A percentile compares a stretch with the other conserved stretches of the same genome.
Conservation (phyloP, 1,140 invertebrate genomes). For the Aricia agestis region DNA sequence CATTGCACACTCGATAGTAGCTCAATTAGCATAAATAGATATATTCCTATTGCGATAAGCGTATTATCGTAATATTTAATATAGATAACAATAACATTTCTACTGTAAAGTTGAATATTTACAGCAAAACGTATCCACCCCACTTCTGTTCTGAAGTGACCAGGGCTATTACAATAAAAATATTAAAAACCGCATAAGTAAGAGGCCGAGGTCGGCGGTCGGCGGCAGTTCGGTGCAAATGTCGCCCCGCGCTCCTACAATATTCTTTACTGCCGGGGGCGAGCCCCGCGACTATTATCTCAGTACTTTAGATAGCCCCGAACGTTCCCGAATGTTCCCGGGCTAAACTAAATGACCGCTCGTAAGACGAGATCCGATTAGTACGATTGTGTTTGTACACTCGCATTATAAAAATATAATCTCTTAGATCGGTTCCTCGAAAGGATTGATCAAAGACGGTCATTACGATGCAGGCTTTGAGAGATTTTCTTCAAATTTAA, state of each 20-base stretch:
- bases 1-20: too few relatives aligned
- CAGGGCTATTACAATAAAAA: constrained; percentile 71
- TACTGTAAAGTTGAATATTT: background rate
- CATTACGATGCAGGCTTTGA: constrained; percentile 50
- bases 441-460: constrained; percentile 64
- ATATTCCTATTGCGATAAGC: too few relatives aligned
- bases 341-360: constrained; percentile 65
- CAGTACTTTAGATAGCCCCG: constrained; percentile 72
- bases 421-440: constrained; percentile 45
- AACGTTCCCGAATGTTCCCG: constrained; percentile 57
- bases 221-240: constrained; percentile 71
- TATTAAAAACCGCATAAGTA: constrained; percentile 76
- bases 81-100: too few relatives aligned
- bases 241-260: constrained; percentile 71
- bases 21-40: too few relatives aligned
- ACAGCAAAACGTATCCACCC: constrained; percentile 24
- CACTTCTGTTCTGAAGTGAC: constrained; percentile 39
- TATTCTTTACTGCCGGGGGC: constrained; percentile 48
- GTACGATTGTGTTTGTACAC: constrained; percentile 52
- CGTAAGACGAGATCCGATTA: constrained; percentile 73
- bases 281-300: constrained; percentile 67
- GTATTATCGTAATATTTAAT: too few relatives aligned
- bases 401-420: constrained; percentile 69
- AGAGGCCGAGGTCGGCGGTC: constrained; percentile 58
- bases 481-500: constrained; percentile 62